Percentiles rank a stretch among this genome's conserved stretches.
Evolutionary conservation across 2,113 vertebrate species (phyloP).

Genomic region (Cephalopterus ornatus): DNA sequence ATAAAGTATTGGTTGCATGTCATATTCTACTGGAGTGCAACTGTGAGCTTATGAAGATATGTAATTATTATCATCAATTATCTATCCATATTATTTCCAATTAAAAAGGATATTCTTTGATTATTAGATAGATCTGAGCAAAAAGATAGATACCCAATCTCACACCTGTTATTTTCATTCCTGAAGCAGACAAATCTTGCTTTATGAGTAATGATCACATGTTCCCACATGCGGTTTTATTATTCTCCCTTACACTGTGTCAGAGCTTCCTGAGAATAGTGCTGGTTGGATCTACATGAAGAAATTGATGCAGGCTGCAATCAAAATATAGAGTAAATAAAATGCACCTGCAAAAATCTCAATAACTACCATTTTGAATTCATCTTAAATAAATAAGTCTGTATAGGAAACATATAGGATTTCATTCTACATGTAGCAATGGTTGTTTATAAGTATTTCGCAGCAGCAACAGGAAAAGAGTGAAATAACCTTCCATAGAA

Average conservation of each 20-base stretch:
- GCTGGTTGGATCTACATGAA: neutral
- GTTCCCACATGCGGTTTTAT: neutral
- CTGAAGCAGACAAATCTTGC: neutral
- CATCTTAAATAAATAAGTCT: neutral
- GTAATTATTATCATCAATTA: neutral
- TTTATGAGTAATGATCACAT: neutral
- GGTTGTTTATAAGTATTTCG: neutral
- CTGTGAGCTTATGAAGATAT: neutral
- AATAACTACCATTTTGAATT: neutral
- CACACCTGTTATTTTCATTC: neutral
- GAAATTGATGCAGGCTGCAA: neutral
- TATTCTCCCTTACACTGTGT: neutral
- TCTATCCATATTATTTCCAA: neutral
- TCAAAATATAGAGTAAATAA: neutral
- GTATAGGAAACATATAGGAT: neutral
- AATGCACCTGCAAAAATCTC: neutral
- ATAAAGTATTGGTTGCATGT: neutral
- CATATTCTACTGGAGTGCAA: neutral
- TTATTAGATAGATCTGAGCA: neutral
- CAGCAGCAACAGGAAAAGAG: neutral
- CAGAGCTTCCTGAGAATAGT: neutral
- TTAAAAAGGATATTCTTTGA: neutral
- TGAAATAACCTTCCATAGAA: neutral
- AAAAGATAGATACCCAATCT: neutral
- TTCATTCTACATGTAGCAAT: neutral